A percentile compares a stretch with the other conserved stretches of the same genome.
phyloP scores from a whole-genome alignment of 2,113 vertebrate species.

The Thinocorus orbignyianus region DNA sequence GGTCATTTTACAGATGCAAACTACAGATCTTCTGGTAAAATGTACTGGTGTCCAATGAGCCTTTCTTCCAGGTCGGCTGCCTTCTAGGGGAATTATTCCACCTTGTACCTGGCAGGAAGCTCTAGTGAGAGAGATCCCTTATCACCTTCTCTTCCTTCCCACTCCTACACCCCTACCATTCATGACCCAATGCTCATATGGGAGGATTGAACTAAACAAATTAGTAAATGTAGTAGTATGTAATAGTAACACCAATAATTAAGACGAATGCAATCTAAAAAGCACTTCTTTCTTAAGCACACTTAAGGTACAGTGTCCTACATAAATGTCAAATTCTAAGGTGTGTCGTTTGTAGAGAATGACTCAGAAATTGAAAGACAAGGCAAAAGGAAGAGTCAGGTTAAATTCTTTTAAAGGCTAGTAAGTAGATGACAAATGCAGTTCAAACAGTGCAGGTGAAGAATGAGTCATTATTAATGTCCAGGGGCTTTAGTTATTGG shows the following conservation, averaged over 20 bases:
- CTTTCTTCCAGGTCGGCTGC: neutral
- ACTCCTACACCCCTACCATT: neutral
- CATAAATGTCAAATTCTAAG: constrained; percentile 50
- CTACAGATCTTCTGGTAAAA: neutral
- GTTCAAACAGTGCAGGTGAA: constrained; percentile 50
- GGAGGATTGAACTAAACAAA: neutral
- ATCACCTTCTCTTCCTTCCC: neutral
- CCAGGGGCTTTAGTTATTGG: constrained; percentile 26
- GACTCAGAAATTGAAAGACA: constrained; percentile 32
- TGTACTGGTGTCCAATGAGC: neutral
- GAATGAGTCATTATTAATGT: constrained; percentile 56
- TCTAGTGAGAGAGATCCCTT: neutral
- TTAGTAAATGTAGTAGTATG: neutral
- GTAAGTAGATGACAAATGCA: constrained; percentile 54
- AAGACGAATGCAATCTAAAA: neutral
- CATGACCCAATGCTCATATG: neutral
- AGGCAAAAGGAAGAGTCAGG: constrained; percentile 33
- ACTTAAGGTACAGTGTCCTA: neutral
- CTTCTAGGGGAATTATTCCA: neutral
- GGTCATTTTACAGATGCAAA: neutral
- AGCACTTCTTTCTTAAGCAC: neutral
- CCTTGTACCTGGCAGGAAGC: neutral
- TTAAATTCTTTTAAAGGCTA: constrained; percentile 56
- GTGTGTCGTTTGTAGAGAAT: constrained; percentile 13
- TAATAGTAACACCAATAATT: neutral